Evolutionary conservation across 1,140 invertebrate species (phyloP).

Genomic region (Pteromalus puparum): DNA sequence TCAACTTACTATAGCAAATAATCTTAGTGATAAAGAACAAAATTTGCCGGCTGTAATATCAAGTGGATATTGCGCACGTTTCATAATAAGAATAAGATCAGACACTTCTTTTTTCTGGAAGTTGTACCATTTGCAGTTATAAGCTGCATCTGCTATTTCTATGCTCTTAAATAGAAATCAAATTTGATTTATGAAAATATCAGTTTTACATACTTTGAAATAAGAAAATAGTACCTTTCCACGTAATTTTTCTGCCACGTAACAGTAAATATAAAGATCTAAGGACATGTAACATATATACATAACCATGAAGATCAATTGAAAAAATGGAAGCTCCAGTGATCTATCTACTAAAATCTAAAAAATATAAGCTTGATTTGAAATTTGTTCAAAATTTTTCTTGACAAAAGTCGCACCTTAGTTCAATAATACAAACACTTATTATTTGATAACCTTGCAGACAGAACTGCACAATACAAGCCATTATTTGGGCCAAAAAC

Average conservation of each 20-base stretch:
- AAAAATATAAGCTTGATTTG: background rate
- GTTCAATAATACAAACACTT: constrained; percentile 5
- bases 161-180: constrained; percentile 57
- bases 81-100: constrained; percentile 59
- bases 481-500: constrained; percentile 51
- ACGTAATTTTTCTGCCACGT: constrained; percentile 51
- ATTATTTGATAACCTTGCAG: constrained; percentile 56
- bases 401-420: background rate
- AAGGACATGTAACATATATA: constrained; percentile 38
- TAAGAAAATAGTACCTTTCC: constrained; percentile 43
- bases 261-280: constrained; percentile 54
- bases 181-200: background rate
- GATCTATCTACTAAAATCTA: constrained; percentile 5
- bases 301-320: constrained; percentile 11
- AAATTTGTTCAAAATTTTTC: background rate
- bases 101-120: constrained; percentile 46
- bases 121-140: constrained; percentile 61
- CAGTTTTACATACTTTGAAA: background rate
- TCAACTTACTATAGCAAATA: constrained; percentile 54
- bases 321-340: background rate
- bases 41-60: constrained; percentile 62
- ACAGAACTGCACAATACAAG: constrained; percentile 52
- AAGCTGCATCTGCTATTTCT: constrained; percentile 56
- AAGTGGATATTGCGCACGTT: constrained; percentile 56
- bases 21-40: constrained; percentile 46